Evolutionary conservation across 2,888 invertebrate genomes (phyloP).

Genomic region (Dryococelus australis): DNA sequence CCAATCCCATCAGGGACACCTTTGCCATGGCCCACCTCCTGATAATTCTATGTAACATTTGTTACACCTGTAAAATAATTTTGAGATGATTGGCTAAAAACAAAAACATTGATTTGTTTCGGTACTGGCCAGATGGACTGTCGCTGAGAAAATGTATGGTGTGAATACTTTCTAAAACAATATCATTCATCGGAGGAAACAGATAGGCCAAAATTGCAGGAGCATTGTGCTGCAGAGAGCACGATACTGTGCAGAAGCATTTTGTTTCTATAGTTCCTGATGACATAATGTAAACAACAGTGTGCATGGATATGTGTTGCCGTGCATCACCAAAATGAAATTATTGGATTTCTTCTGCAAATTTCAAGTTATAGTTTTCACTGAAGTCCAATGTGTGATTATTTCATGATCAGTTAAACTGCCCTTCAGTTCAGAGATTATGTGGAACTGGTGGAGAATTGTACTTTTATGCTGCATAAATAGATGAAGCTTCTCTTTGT

Average conservation of each 20-base stretch:
- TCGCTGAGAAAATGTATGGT: constrained; percentile 11
- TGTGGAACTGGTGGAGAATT: not conserved
- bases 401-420: constrained; percentile 16
- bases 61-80: constrained; percentile 17
- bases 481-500: too few relatives aligned
- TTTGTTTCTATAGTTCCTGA: constrained; percentile 11
- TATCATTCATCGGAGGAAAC: not conserved
- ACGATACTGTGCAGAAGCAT: constrained; percentile 11
- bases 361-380: not conserved
- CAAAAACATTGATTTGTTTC: constrained; percentile 1
- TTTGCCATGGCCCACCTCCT: constrained; percentile 13
- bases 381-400: constrained; percentile 12
- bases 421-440: not conserved
- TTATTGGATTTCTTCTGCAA: not conserved
- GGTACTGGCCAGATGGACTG: constrained; percentile 17
- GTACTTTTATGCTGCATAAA: too few relatives aligned
- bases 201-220: constrained; percentile 22
- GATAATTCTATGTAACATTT: not conserved
- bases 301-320: not conserved
- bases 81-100: constrained; percentile 12
- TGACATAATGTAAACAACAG: not conserved
- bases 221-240: constrained; percentile 12
- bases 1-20: not conserved
- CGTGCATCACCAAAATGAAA: not conserved
- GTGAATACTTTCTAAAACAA: constrained; percentile 16